Percentiles rank a stretch among this genome's conserved stretches.
These are phyloP conservation scores for Synanthedon vespiformis DNA, from an alignment of 2,888 invertebrate species.

Conservation along the genomic window DNA sequence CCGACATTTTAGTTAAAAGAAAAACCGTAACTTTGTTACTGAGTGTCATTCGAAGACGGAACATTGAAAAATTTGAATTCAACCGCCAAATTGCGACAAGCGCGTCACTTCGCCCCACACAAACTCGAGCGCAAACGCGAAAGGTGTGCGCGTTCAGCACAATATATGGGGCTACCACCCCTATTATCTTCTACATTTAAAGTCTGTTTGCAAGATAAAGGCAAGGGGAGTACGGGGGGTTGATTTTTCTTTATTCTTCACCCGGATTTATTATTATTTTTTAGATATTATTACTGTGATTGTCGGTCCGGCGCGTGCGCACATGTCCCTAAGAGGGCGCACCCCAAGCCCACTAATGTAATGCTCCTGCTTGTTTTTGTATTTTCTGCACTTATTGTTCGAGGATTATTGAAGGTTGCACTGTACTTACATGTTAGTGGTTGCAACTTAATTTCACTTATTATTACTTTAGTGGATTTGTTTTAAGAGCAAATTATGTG, in stretches of 20 bases:
- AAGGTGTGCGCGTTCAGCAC: constrained; percentile 45
- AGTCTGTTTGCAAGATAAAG: constrained; percentile 71
- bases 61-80: constrained; percentile 44
- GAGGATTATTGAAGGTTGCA: constrained; percentile 49
- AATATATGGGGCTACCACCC: constrained; percentile 47
- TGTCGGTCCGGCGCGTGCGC: constrained; percentile 60
- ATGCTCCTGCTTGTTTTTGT: constrained; percentile 56
- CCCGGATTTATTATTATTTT: constrained; percentile 71
- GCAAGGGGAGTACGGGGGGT: constrained; percentile 64
- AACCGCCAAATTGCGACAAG: constrained; percentile 50
- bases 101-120: constrained; percentile 33
- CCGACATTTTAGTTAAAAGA: too few species aligned
- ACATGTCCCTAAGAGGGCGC: constrained; percentile 55
- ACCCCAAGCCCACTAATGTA: constrained; percentile 37
- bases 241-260: constrained; percentile 69
- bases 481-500: too few species aligned
- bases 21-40: neutral
- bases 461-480: constrained; percentile 17
- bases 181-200: constrained; percentile 69
- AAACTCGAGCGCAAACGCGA: constrained; percentile 43
- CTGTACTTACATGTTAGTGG: constrained; percentile 30
- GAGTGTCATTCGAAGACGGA: constrained; percentile 14
- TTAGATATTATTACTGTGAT: constrained; percentile 70
- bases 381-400: constrained; percentile 42
- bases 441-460: constrained; percentile 15